Base-by-base conservation (phyloP, 2,888 invertebrate genomes). In the Ormyrus nitidulus region DNA sequence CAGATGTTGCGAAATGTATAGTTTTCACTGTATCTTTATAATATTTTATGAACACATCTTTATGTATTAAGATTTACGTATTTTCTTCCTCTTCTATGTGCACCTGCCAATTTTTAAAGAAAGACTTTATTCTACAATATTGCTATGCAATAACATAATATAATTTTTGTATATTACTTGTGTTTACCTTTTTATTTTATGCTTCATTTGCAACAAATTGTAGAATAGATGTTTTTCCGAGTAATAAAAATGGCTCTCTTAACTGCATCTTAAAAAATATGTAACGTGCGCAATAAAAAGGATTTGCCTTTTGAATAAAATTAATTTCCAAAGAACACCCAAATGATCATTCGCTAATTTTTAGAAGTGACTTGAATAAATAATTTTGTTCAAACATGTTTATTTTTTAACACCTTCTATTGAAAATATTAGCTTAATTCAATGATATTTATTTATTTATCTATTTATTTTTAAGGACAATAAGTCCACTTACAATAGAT, bases 11-110 rank as follows among this genome's bases (percentile, higher is more conserved):
- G 56, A 82, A 81, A 71, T 80, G 77, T 77, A 68, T 72, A 73
- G 64, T 83, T 83, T 82, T 83, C 72, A 83, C 62, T 75, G 64
- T 81, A 77, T 79, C 75, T 62, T 69, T 79, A 81, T 80, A 49
- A 77, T 71, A 51, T 81, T 79, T 80, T 82, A 73, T 61, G 70
- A 78, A 69, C 70, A 69, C 81, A 81, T 83, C 80, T 83, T 81
- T 81, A 81, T 77, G 80, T 66, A 75, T 81, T 54, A 79, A 79
- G 64, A 74, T 70, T 77, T 73, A 77, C 71, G 66, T 81, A 79
- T 44, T 78, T 78, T 77, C 72, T 69, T 71, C 58, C 34, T 71
- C 11, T 68, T n/a, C 46, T 73, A 70, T 68, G 34, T 34, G 75
- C 81, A 81, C 81, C 66, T 68, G 62, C 65, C 64, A 76, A 48